Conservation (phyloP, 1,140 invertebrate species). For the Matsumurasca onukii region DNA sequence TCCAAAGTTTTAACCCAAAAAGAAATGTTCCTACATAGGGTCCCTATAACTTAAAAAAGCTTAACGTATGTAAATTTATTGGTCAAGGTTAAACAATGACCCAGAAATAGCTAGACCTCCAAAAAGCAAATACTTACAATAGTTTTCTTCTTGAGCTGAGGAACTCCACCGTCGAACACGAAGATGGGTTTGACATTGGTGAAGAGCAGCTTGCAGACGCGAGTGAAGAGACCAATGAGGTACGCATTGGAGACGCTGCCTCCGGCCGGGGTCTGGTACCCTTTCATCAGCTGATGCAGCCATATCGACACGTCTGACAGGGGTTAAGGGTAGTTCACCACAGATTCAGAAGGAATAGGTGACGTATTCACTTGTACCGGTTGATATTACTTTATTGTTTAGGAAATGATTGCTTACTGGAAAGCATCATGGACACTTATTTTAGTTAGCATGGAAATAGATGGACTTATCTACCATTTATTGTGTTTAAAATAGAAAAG, state of each 20-base stretch:
- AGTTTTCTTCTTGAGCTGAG: slow-evolving; percentile 87
- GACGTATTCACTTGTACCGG: not conserved
- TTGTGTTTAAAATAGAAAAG: too few species aligned
- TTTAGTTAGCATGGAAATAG: too few species aligned
- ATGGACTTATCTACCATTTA: not conserved
- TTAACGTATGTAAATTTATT: too few species aligned
- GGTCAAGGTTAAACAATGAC: too few species aligned
- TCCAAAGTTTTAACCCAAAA: too few species aligned
- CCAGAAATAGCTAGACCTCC: too few species aligned
- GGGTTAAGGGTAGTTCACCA: slow-evolving; percentile 41
- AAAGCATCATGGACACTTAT: too few species aligned
- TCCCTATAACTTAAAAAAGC: too few species aligned
- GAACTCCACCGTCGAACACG: slow-evolving; percentile 98
- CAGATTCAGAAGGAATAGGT: not conserved
- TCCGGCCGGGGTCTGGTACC: slow-evolving; percentile 85
- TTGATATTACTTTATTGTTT: not conserved
- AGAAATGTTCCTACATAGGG: too few species aligned
- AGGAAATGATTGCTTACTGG: too few species aligned
- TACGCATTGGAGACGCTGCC: slow-evolving; percentile 85
- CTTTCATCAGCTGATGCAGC: slow-evolving; percentile 96
- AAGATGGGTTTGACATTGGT: slow-evolving; percentile 97
- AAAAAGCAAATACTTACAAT: slow-evolving; percentile 83
- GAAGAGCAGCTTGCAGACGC: slow-evolving; percentile 94
- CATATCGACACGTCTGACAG: slow-evolving; percentile 94
- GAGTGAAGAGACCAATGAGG: slow-evolving; percentile 86